Conservation (phyloP, 2,113 vertebrate species). For the Alces alces region DNA sequence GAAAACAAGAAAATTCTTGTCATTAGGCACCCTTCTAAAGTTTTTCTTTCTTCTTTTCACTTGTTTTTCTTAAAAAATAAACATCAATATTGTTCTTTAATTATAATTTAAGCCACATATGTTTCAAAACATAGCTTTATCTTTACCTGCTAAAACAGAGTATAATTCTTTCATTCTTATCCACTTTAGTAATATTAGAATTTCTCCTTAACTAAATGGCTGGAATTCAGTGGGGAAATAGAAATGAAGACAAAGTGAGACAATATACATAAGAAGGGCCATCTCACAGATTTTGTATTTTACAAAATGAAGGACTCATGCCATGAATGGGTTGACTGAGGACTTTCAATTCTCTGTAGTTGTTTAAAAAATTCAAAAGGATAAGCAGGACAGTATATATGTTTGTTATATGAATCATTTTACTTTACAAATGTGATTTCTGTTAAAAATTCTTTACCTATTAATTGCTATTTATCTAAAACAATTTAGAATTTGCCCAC, state of each 20-base stretch:
- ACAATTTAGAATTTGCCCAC: neutral
- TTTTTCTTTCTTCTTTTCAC: neutral
- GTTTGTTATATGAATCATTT: neutral
- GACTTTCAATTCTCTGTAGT: neutral
- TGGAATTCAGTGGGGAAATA: neutral
- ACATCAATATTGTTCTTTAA: neutral
- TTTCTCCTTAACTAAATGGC: neutral
- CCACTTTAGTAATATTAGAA: neutral
- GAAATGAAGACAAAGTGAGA: neutral
- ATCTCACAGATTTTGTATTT: neutral
- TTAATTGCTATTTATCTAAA: neutral
- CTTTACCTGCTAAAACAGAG: neutral
- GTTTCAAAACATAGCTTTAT: neutral
- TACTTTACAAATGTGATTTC: neutral
- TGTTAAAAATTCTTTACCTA: neutral
- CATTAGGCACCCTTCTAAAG: neutral
- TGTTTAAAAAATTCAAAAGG: neutral
- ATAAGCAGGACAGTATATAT: neutral
- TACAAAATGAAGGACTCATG: neutral
- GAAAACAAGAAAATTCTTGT: neutral
- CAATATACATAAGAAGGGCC: neutral
- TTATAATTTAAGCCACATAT: neutral
- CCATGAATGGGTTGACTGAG: neutral
- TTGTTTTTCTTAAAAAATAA: neutral
- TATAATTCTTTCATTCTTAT: neutral